Evolutionary conservation across 2,797 vertebrate species (phyloP), one percentile per base, ranked within the genome.

Genomic region (Tachyglossus aculeatus): DNA sequence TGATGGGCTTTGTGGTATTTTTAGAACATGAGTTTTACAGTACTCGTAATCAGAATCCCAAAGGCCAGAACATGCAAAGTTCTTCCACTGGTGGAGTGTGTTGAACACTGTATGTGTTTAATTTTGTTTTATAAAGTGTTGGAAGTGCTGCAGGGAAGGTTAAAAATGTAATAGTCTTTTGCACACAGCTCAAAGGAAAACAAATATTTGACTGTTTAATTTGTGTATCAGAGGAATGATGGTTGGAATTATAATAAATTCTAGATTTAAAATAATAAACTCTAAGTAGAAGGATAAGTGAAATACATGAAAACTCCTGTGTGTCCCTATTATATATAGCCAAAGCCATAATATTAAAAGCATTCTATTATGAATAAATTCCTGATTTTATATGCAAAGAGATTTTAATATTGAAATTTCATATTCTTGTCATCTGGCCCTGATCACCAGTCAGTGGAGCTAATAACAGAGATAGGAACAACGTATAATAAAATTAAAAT

Each of bases 131-230:
- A 39, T 33, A 33, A 55, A 43, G 29, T 44, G n/a, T 12, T 66
- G 54, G 40, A 58, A 58, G 16, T 64, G 16, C 19, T 29, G 40
- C 24, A 69, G n/a, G n/a, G 34, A 65, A 62, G n/a, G 5, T 78
- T 65, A 71, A 50, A 72, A 45, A 44, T 1, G 0, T 27, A 55
- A 58, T 27, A 41, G 32, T 55, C 19, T 10, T 66, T 60, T 56
- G 31, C 67, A 13, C 12, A 2, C 50, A 43, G 12, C 21, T 2
- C 13, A 44, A 62, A 74, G 6, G 33, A 68, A 76, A 74, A 43
- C 45, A 71, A 55, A 58, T 77, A 66, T 63, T 70, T 76, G 14
- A 36, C 25, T 63, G 15, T 14, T 7, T 34, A 74, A 44, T 50
- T 10, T 27, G 25, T 19, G 5, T 32, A 63, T n/a, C 47, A 45